phyloP scores from a whole-genome alignment of 2,797 vertebrate species.

The Syngnathus acus region DNA sequence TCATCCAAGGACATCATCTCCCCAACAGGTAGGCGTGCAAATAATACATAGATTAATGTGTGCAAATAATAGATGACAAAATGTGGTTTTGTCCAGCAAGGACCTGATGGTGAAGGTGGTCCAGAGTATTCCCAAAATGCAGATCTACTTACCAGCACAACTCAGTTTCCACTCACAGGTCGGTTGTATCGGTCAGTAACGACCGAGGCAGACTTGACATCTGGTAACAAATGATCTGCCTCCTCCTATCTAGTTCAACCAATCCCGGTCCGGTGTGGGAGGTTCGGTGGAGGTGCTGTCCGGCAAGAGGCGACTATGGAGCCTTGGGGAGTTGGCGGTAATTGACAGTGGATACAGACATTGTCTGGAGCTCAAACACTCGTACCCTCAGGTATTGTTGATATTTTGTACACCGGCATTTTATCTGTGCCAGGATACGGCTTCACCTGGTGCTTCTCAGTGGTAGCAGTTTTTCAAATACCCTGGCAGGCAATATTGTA shows the following conservation, averaged over 20 bases:
- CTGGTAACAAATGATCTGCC: neutral
- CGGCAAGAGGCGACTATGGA: conserved; percentile 51
- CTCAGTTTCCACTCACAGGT: conserved; percentile 72
- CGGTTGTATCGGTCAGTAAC: neutral
- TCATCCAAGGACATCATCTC: conserved; percentile 59
- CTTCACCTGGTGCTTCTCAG: neutral
- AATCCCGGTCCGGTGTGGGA: conserved; percentile 44
- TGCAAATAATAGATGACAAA: conserved; percentile 5
- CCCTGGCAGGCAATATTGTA: neutral
- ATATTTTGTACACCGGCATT: neutral
- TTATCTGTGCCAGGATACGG: neutral
- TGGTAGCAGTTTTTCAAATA: neutral
- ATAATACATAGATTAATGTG: neutral
- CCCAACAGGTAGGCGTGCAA: conserved; percentile 62
- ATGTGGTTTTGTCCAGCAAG: conserved; percentile 63
- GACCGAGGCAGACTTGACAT: neutral
- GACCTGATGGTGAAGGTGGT: conserved; percentile 67
- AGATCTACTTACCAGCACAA: conserved; percentile 62
- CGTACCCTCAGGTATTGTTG: conserved; percentile 65
- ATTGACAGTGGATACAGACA: conserved; percentile 61
- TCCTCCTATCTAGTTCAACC: conserved; percentile 55
- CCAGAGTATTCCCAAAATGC: conserved; percentile 69
- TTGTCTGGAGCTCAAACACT: conserved; percentile 61
- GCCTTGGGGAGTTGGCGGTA: conserved; percentile 45
- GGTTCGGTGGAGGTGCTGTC: conserved; percentile 51